Evolutionary conservation across 2,113 vertebrate species (phyloP).

Genomic region (Benitochromis conjunctus): DNA sequence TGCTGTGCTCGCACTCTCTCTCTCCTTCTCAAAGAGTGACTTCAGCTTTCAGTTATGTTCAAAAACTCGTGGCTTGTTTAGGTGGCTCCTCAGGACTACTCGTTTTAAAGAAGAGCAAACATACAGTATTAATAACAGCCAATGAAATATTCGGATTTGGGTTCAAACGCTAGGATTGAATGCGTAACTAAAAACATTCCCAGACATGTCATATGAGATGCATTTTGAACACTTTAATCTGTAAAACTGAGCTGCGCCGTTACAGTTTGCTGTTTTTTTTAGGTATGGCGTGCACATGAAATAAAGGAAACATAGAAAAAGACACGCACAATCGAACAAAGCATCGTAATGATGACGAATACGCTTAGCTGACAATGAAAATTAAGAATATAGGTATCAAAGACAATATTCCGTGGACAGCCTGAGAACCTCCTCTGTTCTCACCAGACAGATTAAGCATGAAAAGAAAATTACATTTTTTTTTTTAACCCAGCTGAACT

Average conservation of each 20-base stretch:
- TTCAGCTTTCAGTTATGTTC: slow-evolving; percentile 26
- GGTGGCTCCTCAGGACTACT: slow-evolving; percentile 17
- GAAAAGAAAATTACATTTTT: background rate
- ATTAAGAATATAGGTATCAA: background rate
- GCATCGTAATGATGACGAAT: background rate
- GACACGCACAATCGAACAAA: background rate
- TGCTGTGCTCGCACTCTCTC: background rate
- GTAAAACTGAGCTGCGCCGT: background rate
- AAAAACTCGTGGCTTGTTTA: slow-evolving; percentile 48
- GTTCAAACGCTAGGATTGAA: slow-evolving; percentile 12
- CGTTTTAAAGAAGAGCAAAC: slow-evolving; percentile 34
- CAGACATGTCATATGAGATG: background rate
- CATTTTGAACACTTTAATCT: background rate
- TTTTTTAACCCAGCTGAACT: background rate
- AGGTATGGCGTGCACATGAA: background rate
- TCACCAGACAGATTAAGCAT: background rate
- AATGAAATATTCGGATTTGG: slow-evolving; percentile 26
- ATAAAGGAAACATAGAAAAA: background rate
- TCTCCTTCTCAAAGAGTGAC: slow-evolving; percentile 18
- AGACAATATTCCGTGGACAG: background rate
- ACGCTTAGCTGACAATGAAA: background rate
- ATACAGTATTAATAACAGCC: slow-evolving; percentile 53
- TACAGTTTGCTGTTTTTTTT: background rate
- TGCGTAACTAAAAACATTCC: background rate
- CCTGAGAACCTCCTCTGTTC: background rate